These are phyloP conservation scores for Patella caerulea DNA, from an alignment of 2,888 invertebrate species.

Conservation along the genomic window DNA sequence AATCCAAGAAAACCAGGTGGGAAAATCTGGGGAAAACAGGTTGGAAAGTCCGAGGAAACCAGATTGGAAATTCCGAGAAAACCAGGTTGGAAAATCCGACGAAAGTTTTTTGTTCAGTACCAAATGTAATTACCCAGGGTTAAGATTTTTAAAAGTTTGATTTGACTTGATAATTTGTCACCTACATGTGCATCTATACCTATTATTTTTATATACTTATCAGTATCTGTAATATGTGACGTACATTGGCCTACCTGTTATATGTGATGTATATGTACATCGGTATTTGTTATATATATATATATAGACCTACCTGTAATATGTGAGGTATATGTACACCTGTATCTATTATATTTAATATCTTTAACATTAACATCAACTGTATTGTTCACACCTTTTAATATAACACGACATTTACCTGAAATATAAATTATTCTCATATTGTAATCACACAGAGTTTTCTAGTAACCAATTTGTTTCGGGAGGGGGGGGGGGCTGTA, in stretches of 20 bases:
- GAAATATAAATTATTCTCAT: conserved; percentile 14
- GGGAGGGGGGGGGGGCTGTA: too few species aligned
- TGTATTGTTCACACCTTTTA: conserved; percentile 83
- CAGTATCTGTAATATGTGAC: too few species aligned
- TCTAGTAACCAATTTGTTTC: too few species aligned
- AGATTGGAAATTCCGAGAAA: too few species aligned
- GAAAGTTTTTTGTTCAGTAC: too few species aligned
- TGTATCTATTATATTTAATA: conserved; percentile 89
- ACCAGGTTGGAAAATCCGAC: too few species aligned
- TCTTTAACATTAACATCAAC: conserved; percentile 84
- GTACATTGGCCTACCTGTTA: conserved; percentile 65
- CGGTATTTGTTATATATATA: conserved; percentile 73
- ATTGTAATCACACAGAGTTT: too few species aligned
- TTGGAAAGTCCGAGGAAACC: too few species aligned
- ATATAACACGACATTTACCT: conserved; percentile 82
- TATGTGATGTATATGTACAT: conserved; percentile 89
- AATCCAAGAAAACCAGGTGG: too few species aligned
- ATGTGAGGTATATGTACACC: conserved; percentile 90
- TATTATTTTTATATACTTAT: conserved; percentile 19
- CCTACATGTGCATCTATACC: conserved; percentile 88
- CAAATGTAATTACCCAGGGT: too few species aligned
- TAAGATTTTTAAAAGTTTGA: too few species aligned
- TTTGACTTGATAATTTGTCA: conserved; percentile 75
- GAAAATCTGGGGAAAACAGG: too few species aligned
- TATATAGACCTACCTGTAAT: conserved; percentile 70